Percentiles rank a stretch among this genome's conserved stretches.
Evolutionary conservation across 2,113 vertebrate genomes (phyloP).

Genomic region (Semnornis frantzii): DNA sequence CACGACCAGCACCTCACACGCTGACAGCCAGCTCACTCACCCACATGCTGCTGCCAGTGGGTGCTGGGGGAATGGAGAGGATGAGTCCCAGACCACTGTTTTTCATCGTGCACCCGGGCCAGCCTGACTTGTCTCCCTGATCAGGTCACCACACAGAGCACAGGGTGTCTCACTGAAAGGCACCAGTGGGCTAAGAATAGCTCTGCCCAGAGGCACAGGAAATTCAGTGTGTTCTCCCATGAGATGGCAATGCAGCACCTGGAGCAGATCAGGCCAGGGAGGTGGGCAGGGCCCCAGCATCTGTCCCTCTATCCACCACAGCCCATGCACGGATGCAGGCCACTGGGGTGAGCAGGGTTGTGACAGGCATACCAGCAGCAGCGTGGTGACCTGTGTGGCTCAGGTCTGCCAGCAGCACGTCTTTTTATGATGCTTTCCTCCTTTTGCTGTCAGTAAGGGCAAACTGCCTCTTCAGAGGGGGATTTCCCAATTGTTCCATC

Average conservation of each 20-base stretch:
- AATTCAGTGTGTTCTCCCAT: not conserved
- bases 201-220: not conserved
- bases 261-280: not conserved
- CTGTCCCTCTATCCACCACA: fast-evolving
- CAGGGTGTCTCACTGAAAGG: not conserved
- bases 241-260: not conserved
- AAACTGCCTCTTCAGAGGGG: not conserved
- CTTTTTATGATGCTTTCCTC: not conserved
- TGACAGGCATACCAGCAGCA: not conserved
- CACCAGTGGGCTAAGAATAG: not conserved
- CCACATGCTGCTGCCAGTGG: not conserved
- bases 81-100: not conserved
- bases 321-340: not conserved
- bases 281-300: not conserved
- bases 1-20: fast-evolving
- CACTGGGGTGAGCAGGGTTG: not conserved
- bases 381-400: fast-evolving
- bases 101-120: not conserved
- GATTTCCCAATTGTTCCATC: not conserved
- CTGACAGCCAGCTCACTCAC: not conserved
- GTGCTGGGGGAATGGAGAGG: not conserved
- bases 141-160: not conserved
- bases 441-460: not conserved
- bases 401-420: not conserved
- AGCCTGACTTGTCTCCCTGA: fast-evolving